phyloP scores from a whole-genome alignment of 2,113 vertebrate genomes.

The Anseranas semipalmata region DNA sequence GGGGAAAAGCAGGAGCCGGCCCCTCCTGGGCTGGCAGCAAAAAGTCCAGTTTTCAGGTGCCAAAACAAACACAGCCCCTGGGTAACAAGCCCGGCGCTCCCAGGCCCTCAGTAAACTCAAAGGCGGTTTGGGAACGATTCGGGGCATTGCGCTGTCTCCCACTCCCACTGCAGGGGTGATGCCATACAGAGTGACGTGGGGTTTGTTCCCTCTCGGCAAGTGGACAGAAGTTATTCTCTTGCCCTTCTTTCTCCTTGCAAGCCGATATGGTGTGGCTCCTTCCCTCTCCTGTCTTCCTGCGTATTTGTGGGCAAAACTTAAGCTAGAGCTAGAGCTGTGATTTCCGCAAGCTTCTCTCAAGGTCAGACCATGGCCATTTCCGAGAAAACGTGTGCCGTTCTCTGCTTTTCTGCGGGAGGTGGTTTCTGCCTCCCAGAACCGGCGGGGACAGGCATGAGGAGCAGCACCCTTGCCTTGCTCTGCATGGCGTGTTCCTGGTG shows the following conservation, averaged over 20 bases:
- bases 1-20: not conserved
- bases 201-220: not conserved
- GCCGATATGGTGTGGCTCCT: accelerated
- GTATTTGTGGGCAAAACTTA: not conserved
- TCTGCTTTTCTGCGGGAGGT: not conserved
- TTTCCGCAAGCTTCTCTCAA: not conserved
- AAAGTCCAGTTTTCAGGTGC: not conserved
- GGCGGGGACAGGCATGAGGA: not conserved
- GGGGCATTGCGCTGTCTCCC: not conserved
- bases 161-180: not conserved
- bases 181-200: not conserved
- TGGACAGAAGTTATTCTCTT: not conserved
- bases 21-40: not conserved
- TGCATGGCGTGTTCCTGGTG: not conserved
- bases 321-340: not conserved
- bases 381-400: not conserved
- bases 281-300: not conserved
- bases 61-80: not conserved
- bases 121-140: accelerated
- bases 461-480: not conserved
- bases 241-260: not conserved
- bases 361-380: not conserved
- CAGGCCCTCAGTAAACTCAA: not conserved
- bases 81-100: not conserved
- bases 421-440: not conserved